Evolutionary conservation across 2,888 invertebrate genomes (phyloP), one percentile per base, ranked within the genome.

Genomic region (Amiota minor): DNA sequence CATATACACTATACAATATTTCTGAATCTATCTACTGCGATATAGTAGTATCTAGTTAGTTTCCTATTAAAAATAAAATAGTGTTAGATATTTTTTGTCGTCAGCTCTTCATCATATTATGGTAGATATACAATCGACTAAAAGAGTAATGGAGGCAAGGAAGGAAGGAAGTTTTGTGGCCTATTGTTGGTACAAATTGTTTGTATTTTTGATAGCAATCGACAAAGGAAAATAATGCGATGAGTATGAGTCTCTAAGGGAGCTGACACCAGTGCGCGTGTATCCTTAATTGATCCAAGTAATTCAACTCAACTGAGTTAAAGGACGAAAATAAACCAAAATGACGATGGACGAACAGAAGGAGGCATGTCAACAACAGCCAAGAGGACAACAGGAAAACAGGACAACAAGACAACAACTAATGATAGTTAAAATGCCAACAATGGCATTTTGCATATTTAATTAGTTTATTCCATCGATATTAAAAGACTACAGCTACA

Each of bases 171-270:
- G 35, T 35, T 35, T 35, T 18, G 59, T 53, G 53, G 53, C 18
- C 59, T 16, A 70, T 62, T 59, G 70, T 74, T 74, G 71, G 59
- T 59, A 79, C 81, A 79, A 84, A 82, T 77, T 78, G 78, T 75
- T 76, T 75, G 74, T 74, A 77, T 75, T 77, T 78, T 74, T 73
- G 84, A 85, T 82, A 76, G 75, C 77, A 76, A 84, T 84, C 80
- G 77, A 75, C 10, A 23, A 35, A 59, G 18, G 16, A 56, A 23
- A 11, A 59, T 18, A 59, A 23, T 18, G 16, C 55, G 9, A 55
- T 55, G 14, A 16, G 14, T 55, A 56, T n/a, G 56, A 56, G 59
- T 59, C 18, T 2, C 11, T 16, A 67, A 53, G 56, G 9, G 50
- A 68, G 53, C 14, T 11, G 53, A 16, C 11, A 35, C 35, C 35